Evolutionary conservation across 1,140 invertebrate genomes (phyloP).

Genomic region (Eueides isabella): DNA sequence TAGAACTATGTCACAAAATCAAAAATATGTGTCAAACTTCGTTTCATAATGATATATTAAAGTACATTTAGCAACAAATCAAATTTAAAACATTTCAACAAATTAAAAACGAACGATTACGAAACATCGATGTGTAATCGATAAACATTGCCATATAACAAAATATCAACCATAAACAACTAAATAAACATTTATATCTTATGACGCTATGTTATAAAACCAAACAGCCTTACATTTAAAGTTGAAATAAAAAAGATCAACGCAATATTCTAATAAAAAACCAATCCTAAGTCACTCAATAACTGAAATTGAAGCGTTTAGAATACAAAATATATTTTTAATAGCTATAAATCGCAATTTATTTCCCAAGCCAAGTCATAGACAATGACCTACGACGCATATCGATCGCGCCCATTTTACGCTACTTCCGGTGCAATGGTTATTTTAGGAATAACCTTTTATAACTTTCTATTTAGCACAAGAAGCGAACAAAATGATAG

Average conservation of each 20-base stretch:
- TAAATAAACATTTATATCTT: constrained; percentile 19
- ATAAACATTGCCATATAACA: constrained; percentile 31
- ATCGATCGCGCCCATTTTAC: constrained; percentile 49
- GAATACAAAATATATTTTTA: not conserved
- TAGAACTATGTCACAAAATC: too few species aligned
- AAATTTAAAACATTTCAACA: not conserved
- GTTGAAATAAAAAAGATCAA: not conserved
- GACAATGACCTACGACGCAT: constrained; percentile 41
- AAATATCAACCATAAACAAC: constrained; percentile 36
- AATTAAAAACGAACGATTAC: constrained; percentile 14
- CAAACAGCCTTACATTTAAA: constrained; percentile 23
- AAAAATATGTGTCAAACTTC: too few species aligned
- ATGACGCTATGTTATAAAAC: constrained; percentile 1
- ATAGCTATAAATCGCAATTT: not conserved
- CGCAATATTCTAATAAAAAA: not conserved
- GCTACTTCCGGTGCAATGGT: constrained; percentile 48
- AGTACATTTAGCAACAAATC: not conserved
- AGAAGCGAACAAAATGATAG: constrained; percentile 12
- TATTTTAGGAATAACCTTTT: constrained; percentile 44
- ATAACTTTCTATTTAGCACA: constrained; percentile 14
- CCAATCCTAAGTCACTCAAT: not conserved
- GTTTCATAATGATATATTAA: not conserved
- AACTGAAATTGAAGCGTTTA: not conserved
- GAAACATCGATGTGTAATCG: constrained; percentile 31
- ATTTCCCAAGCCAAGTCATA: constrained; percentile 35